These are phyloP conservation scores for Lacerta agilis DNA, from an alignment of 2,797 vertebrate species.

Conservation along the genomic window DNA sequence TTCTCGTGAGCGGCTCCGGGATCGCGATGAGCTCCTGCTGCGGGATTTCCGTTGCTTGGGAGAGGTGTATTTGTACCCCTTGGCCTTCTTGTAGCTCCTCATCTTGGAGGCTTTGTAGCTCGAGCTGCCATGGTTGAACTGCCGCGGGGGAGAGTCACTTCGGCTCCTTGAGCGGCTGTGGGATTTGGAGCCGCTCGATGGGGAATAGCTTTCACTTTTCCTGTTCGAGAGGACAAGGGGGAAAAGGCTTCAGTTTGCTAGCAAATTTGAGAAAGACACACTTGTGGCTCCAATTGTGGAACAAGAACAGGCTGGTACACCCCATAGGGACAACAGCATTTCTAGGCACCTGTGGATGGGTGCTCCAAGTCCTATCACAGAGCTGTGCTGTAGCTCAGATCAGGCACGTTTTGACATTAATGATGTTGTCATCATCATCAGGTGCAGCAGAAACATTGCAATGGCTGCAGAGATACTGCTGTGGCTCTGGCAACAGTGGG, in stretches of 20 bases:
- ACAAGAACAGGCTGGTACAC: neutral
- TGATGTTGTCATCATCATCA: neutral
- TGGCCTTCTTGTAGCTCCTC: slow-evolving; percentile 74
- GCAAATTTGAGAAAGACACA: neutral
- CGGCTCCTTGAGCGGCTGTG: slow-evolving; percentile 83
- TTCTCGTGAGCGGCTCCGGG: slow-evolving; percentile 79
- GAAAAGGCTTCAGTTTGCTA: neutral
- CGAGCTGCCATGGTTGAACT: slow-evolving; percentile 66
- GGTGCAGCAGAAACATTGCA: neutral
- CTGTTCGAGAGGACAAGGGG: slow-evolving; percentile 47
- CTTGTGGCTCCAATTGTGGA: neutral
- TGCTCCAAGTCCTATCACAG: neutral
- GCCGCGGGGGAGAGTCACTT: slow-evolving; percentile 80
- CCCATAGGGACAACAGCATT: neutral
- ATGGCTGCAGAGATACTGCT: neutral
- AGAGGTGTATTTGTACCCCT: slow-evolving; percentile 72
- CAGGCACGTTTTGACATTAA: neutral
- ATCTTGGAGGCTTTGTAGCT: slow-evolving; percentile 75
- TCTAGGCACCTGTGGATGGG: neutral
- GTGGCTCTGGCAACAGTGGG: too few species aligned
- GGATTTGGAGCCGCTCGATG: slow-evolving; percentile 80
- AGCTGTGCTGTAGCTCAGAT: neutral
- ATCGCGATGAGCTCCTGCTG: slow-evolving; percentile 76
- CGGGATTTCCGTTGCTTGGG: slow-evolving; percentile 67
- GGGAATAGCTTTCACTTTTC: slow-evolving; percentile 81